phyloP scores from a whole-genome alignment of 2,113 vertebrate genomes.

The Halcyon senegalensis region DNA sequence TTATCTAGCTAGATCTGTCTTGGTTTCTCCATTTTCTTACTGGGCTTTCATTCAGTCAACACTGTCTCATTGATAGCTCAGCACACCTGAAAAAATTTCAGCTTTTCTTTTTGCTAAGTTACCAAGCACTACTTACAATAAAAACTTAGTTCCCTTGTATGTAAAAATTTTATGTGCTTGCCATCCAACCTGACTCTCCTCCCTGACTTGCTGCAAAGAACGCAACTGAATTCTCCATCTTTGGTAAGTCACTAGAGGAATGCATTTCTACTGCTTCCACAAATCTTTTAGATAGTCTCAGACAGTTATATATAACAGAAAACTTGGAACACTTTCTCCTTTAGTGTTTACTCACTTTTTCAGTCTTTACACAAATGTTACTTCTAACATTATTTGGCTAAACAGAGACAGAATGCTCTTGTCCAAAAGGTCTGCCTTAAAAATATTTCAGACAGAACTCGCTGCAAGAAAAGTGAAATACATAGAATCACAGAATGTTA shows the following conservation, averaged over 20 bases:
- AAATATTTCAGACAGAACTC: background rate
- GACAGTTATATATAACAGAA: background rate
- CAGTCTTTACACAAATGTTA: background rate
- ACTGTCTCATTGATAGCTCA: background rate
- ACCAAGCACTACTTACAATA: background rate
- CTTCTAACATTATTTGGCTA: background rate
- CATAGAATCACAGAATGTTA: too few relatives aligned
- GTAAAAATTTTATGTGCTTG: background rate
- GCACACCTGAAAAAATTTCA: background rate
- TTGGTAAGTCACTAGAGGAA: background rate
- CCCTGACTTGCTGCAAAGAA: background rate
- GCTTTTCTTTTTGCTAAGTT: background rate
- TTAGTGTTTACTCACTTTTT: background rate
- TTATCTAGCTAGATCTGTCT: background rate
- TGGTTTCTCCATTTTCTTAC: background rate
- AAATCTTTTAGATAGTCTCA: background rate
- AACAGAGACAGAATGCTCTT: background rate
- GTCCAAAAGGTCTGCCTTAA: background rate
- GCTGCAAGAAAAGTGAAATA: background rate
- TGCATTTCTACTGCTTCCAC: background rate
- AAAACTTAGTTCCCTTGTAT: background rate
- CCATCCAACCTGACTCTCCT: background rate
- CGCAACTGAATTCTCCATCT: background rate
- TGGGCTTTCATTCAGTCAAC: background rate
- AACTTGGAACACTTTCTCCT: background rate